Conservation (phyloP, 2,888 invertebrate genomes). For the Acronicta alni region DNA sequence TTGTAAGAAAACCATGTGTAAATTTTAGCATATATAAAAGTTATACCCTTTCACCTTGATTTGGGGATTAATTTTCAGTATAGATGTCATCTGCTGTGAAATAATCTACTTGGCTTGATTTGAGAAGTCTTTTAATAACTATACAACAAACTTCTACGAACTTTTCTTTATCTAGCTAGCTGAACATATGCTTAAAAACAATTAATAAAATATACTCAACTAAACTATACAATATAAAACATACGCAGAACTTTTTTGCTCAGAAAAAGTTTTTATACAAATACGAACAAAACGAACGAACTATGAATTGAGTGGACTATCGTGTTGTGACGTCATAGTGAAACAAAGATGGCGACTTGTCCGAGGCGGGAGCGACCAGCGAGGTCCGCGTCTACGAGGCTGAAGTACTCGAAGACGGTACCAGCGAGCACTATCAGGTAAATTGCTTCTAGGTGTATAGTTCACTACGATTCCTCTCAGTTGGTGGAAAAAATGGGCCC, state of each 20-base stretch:
- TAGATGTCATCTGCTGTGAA: too few species aligned
- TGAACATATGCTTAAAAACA: conserved; percentile 49
- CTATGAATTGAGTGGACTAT: conserved; percentile 35
- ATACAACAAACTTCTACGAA: conserved; percentile 13
- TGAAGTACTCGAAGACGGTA: conserved; percentile 84
- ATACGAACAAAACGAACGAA: conserved; percentile 43
- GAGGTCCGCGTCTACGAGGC: conserved; percentile 76
- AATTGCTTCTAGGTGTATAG: too few species aligned
- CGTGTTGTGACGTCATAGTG: conserved; percentile 46
- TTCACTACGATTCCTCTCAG: too few species aligned
- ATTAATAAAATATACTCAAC: conserved; percentile 1
- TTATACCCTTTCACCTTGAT: too few species aligned
- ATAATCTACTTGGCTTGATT: too few species aligned
- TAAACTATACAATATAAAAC: conserved; percentile 18
- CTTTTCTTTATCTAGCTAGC: conserved; percentile 27
- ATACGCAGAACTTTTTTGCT: conserved; percentile 55
- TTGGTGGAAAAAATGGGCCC: too few species aligned
- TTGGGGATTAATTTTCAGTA: too few species aligned
- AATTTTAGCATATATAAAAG: too few species aligned
- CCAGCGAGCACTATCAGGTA: conserved; percentile 83
- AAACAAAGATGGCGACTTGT: conserved; percentile 76
- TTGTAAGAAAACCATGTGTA: too few species aligned
- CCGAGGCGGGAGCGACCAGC: conserved; percentile 78
- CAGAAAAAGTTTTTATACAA: conserved; percentile 48
- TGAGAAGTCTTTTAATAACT: not conserved